phyloP scores from a whole-genome alignment of 2,113 vertebrate species.

The Acinonyx jubatus region DNA sequence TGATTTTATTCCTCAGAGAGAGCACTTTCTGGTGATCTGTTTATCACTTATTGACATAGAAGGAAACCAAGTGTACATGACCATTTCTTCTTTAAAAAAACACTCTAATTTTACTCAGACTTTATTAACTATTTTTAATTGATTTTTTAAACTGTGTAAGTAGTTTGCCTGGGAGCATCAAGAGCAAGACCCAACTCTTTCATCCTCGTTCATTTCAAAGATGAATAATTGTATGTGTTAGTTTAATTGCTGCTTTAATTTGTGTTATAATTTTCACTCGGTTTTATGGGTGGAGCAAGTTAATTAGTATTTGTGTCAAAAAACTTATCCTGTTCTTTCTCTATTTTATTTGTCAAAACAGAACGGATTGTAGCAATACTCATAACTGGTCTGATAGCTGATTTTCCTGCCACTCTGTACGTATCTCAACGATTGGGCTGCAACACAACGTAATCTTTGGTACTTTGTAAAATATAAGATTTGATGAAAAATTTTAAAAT shows the following conservation, averaged over 20 bases:
- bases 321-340: background rate
- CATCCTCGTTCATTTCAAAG: constrained; percentile 44
- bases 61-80: background rate
- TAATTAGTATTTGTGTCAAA: background rate
- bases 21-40: background rate
- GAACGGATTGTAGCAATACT: background rate
- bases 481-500: background rate
- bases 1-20: background rate
- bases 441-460: background rate
- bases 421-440: background rate
- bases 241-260: constrained; percentile 34
- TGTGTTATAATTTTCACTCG: background rate
- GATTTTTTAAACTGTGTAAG: background rate
- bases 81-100: background rate
- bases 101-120: background rate
- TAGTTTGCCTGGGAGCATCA: background rate
- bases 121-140: constrained; percentile 17
- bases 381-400: background rate
- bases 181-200: background rate
- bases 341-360: background rate
- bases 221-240: background rate
- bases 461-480: background rate
- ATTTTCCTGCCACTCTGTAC: background rate
- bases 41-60: background rate
- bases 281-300: background rate